Evolutionary conservation across 2,113 vertebrate genomes (phyloP).

Genomic region (Mastomys coucha): DNA sequence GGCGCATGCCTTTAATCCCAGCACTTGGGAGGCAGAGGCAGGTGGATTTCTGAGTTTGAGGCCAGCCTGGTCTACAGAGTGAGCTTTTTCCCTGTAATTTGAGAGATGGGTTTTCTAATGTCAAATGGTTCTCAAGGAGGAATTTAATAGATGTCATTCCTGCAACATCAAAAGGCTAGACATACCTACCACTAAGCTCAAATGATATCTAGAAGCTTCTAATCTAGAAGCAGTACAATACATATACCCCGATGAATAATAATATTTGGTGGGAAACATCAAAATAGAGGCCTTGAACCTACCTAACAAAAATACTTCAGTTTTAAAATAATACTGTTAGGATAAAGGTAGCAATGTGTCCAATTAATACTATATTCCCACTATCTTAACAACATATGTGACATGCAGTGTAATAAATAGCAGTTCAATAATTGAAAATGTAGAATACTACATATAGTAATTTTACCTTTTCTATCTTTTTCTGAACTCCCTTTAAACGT

Average conservation of each 20-base stretch:
- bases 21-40: no score
- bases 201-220: slow-evolving; percentile 26
- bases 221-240: not conserved
- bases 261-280: not conserved
- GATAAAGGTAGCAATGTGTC: not conserved
- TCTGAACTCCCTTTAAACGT: not conserved
- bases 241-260: not conserved
- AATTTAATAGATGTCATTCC: not conserved
- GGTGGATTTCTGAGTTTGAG: no score
- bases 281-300: not conserved
- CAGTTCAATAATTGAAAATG: not conserved
- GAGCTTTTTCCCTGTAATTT: not conserved
- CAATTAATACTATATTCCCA: not conserved
- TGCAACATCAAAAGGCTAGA: not conserved
- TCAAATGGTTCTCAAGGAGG: not conserved
- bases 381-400: not conserved
- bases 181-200: not conserved
- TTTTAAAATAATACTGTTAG: not conserved
- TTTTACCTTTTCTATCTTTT: not conserved
- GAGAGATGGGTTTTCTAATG: not conserved
- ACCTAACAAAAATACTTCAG: slow-evolving; percentile 31
- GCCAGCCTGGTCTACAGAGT: no score
- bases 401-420: not conserved
- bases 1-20: no score
- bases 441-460: not conserved